phyloP scores from a whole-genome alignment of 2,797 vertebrate species.

The Mionectes olivaceus region DNA sequence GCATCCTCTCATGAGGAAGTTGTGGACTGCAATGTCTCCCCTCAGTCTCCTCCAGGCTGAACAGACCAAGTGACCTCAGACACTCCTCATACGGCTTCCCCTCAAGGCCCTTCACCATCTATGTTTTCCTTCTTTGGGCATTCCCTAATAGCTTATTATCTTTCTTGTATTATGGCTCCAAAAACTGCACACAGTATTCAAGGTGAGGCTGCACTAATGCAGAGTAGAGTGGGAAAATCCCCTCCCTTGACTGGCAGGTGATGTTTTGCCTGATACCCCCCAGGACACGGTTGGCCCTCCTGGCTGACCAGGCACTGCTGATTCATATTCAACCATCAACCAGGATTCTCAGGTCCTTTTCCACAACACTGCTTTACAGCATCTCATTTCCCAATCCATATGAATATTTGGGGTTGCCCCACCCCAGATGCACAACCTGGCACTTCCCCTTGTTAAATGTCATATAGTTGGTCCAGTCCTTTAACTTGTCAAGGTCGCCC shows the following conservation, averaged over 20 bases:
- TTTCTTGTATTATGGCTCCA: too few species aligned
- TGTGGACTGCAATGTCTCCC: not conserved
- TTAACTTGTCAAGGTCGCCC: not conserved
- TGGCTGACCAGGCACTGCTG: not conserved
- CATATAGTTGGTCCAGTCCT: not conserved
- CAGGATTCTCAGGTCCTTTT: not conserved
- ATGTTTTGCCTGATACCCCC: not conserved
- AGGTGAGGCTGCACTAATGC: not conserved
- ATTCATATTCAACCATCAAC: too few species aligned
- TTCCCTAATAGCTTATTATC: not conserved
- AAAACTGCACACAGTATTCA: not conserved
- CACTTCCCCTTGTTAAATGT: not conserved
- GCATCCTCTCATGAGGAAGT: not conserved
- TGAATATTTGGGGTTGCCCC: not conserved
- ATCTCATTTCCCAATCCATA: not conserved
- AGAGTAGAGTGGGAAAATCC: not conserved
- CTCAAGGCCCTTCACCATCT: not conserved
- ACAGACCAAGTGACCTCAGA: not conserved
- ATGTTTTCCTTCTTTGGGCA: not conserved
- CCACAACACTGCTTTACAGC: not conserved
- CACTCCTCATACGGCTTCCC: not conserved
- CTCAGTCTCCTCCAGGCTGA: not conserved
- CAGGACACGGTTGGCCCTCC: not conserved
- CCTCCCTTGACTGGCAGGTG: too few species aligned
- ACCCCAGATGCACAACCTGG: not conserved